Conservation (phyloP, 2,113 vertebrate genomes). For the Pterophyllum scalare region DNA sequence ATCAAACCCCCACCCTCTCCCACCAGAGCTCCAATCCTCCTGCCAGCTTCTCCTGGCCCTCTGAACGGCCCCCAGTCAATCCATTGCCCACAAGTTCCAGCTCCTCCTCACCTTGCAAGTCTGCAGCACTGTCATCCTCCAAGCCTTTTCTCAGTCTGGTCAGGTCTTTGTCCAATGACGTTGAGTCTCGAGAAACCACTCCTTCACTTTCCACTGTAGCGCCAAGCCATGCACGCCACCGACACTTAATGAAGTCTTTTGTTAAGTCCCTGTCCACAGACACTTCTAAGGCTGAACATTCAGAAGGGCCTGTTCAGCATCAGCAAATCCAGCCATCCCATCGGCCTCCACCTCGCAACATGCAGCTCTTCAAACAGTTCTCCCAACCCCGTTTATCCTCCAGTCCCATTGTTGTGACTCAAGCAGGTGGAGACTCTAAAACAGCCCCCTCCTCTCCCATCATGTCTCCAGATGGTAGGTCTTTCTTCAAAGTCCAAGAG, state of each 20-base stretch:
- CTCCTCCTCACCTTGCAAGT: slow-evolving; percentile 88
- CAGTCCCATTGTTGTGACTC: slow-evolving; percentile 43
- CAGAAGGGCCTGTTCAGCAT: slow-evolving; percentile 79
- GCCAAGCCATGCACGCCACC: slow-evolving; percentile 82
- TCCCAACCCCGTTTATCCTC: slow-evolving; percentile 88
- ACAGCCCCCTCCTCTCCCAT: slow-evolving; percentile 96
- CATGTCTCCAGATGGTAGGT: slow-evolving; percentile 92
- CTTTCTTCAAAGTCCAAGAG: slow-evolving; percentile 98
- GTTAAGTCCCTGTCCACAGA: slow-evolving; percentile 98
- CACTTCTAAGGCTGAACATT: slow-evolving; percentile 86
- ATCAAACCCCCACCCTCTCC: slow-evolving; percentile 69
- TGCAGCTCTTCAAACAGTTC: slow-evolving; percentile 97
- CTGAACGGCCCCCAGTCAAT: slow-evolving; percentile 69
- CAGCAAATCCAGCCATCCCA: slow-evolving; percentile 54
- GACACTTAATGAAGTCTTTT: slow-evolving; percentile 96
- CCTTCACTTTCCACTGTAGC: slow-evolving; percentile 78
- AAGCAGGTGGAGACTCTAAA: slow-evolving; percentile 89
- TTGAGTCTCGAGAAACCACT: slow-evolving; percentile 89
- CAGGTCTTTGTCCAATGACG: slow-evolving; percentile 92
- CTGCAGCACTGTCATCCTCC: slow-evolving; percentile 81
- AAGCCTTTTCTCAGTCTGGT: slow-evolving; percentile 94
- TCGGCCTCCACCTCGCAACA: slow-evolving; percentile 86
- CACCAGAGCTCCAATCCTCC: slow-evolving; percentile 76
- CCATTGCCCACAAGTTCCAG: slow-evolving; percentile 49
- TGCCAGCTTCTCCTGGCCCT: slow-evolving; percentile 84